Conservation (phyloP, 1,140 invertebrate genomes). For the Trigoniulus corallinus region DNA sequence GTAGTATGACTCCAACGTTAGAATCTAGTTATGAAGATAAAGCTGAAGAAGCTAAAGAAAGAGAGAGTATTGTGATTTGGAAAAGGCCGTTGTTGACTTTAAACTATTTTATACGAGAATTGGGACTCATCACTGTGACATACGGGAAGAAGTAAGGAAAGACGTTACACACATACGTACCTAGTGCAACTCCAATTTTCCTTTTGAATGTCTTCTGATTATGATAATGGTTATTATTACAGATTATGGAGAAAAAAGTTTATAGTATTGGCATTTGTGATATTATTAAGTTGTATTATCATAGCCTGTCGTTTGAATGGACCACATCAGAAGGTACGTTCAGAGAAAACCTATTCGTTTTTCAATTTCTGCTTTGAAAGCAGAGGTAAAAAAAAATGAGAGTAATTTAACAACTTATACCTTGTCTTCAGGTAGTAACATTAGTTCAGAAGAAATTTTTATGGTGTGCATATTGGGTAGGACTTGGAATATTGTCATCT, state of each 20-base stretch:
- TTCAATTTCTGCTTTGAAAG: too few relatives aligned
- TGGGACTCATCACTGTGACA: conserved; percentile 38
- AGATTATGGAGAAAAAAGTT: background rate
- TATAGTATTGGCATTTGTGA: background rate
- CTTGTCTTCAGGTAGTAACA: background rate
- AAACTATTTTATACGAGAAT: conserved; percentile 66
- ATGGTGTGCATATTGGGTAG: conserved; percentile 87
- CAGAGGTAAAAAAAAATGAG: too few relatives aligned
- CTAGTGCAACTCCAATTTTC: too few relatives aligned
- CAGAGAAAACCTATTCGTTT: too few relatives aligned
- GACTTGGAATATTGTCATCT: conserved; percentile 87
- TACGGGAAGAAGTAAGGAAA: conserved; percentile 30
- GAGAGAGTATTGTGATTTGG: conserved; percentile 63
- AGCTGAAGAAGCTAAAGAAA: conserved; percentile 20
- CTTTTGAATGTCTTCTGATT: too few relatives aligned
- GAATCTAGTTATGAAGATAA: background rate
- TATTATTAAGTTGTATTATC: background rate
- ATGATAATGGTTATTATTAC: too few relatives aligned
- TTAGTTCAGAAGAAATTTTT: conserved; percentile 25
- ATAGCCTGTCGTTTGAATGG: background rate
- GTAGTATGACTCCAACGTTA: background rate
- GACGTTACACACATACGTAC: background rate
- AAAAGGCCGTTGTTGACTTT: conserved; percentile 61
- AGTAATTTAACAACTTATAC: too few relatives aligned
- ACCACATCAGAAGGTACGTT: background rate